Conservation (phyloP, 1,140 invertebrate species). For the Drosophila busckii region DNA sequence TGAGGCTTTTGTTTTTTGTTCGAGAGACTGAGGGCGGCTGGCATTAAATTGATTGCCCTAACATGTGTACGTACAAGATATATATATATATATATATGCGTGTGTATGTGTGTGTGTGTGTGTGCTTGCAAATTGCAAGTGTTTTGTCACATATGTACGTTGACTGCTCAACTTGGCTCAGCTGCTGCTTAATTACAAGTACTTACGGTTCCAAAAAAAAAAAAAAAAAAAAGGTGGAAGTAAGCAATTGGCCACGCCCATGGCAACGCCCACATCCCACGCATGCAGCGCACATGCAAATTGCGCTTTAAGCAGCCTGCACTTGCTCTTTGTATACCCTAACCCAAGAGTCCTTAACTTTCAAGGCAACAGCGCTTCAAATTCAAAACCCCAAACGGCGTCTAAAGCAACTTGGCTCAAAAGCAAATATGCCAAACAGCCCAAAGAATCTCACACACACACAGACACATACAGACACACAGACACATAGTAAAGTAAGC, state of each 20-base stretch:
- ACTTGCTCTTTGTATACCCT: no score
- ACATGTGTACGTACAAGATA: constrained; percentile 11
- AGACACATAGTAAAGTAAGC: not conserved
- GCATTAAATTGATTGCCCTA: constrained; percentile 55
- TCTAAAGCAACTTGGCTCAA: constrained; percentile 17
- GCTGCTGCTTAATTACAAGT: no score
- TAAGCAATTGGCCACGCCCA: constrained; percentile 2
- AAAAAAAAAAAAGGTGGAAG: constrained; percentile 12
- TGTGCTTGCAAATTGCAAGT: constrained; percentile 32
- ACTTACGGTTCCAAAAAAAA: not conserved
- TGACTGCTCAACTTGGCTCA: no score
- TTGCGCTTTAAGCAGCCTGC: no score
- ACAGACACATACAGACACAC: constrained; percentile 5
- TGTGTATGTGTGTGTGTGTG: not conserved
- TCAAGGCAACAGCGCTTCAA: no score
- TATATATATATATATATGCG: not conserved
- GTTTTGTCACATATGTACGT: constrained; percentile 50
- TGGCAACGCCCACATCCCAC: not conserved
- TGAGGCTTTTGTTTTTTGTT: constrained; percentile 34
- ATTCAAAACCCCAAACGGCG: no score
- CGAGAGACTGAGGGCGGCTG: no score
- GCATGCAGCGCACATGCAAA: no score
- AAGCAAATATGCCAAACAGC: constrained; percentile 33
- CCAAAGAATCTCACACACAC: constrained; percentile 7
- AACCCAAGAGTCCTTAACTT: no score